Evolutionary conservation across 1,140 invertebrate species (phyloP), one percentile per base, ranked within the genome.

Genomic region (Cardiocondyla obscurior): DNA sequence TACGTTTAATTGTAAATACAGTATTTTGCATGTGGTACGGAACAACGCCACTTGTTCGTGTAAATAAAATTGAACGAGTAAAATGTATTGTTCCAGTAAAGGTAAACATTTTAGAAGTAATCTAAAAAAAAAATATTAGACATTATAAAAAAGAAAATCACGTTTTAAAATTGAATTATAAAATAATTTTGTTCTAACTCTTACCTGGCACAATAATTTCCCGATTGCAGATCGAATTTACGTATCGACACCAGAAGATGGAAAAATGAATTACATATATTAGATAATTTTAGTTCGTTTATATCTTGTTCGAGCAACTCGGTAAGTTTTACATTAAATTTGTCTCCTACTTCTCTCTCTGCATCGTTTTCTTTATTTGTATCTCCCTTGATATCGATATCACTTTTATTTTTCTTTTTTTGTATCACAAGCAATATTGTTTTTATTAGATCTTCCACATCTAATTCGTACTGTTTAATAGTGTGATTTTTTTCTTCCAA

Each of bases 1-100:
- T 7, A 99, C 96, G 67, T 96, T 96, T 25, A 98, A 92, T 36
- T 99, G 94, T 1, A 98, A 95, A 4, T 97, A 97, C 7, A 97
- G 93, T 90, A 99, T 96, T 94, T 99, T 99, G 76, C 96, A 96
- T 3, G 96, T 96, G 0, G 96, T 94, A 85, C 97, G 95, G 88
- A 98, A 96, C 5, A 96, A 95, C 14, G 96, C 96, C 3, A 98
- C 94, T 90, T 97, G 96, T 82, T 97, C 96, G 0, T 96, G 96
- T 14, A 99, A 91, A 87, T 97, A 97, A 91, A 96, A 98, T 89
- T 98, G 96, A 1, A 96, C 95, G 33, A 98, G 93, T 6, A 96
- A 90, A 36, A 95, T 91, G 84, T 97, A 97, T 92, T 98, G 97
- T 60, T 97, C 95, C 33, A 99, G 91, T n/a, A 99, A 92, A 10